Base-by-base conservation (phyloP, 92 coral and sea anemone genomes). In the Bergia puertoricense region DNA sequence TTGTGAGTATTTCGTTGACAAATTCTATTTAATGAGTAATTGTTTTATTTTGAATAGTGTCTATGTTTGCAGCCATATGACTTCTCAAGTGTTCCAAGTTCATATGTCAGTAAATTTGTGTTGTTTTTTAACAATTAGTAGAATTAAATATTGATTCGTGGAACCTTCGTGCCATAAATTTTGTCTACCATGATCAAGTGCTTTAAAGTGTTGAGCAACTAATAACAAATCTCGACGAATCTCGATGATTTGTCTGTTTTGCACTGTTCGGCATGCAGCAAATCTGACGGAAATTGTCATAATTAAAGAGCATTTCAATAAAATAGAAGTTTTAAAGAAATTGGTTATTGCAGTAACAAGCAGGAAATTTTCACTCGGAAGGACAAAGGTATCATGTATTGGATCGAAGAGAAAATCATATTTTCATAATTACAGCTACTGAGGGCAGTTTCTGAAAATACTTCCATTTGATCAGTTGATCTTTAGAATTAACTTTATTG, bases 1-100 rank as follows among this genome's bases (percentile, higher is more conserved):
- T 77, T 96, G 99, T 96, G 90, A 96, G 99, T 95, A 51, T 65
- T 18, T 40, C 51, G 30, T 89, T 44, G 77, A 67, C 72, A 78
- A 30, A 6, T 48, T 46, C 30, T 30, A 30, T 30, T 11, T 65
- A 18, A 80, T 22, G 51, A 20, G 69, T 77, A 72, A 72, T 69
- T 69, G 79, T 82, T 67, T 46, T 45, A 30, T 45, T 40, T 76
- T 42, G 36, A 76, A 76, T 76, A 42, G 50, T 1, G 18, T 39
- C 43, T 8, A 45, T 76, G 80, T 76, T 56, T 76, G 80, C n/a
- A 9, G 22, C 50, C 22, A 8, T 5, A 54, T 16, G 18, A 74
- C 38, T 20, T 45, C 82, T 79, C 66, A 79, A 50, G 67, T 79
- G 82, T 79, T 43, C 57, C 67, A 30, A 50, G 16, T 79, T 79